Evolutionary conservation across 2,797 vertebrate genomes (phyloP).

Genomic region (Coregonus ussuriensis): DNA sequence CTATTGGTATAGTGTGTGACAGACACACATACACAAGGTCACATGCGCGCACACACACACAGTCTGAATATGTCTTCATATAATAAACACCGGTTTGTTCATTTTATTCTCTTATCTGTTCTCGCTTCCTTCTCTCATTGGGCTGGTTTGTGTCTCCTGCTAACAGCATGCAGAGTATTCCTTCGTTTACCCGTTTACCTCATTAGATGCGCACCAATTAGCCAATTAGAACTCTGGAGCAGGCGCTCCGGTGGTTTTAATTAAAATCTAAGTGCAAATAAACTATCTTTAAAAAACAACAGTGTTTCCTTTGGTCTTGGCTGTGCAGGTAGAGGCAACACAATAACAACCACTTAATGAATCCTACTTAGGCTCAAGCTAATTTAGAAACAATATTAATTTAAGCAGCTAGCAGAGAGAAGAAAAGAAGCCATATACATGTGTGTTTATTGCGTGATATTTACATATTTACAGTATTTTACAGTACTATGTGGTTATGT

Average conservation of each 20-base stretch:
- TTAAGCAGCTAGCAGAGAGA: neutral
- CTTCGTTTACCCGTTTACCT: slow-evolving; percentile 30
- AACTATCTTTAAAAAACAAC: slow-evolving; percentile 26
- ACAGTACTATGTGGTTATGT: slow-evolving; percentile 71
- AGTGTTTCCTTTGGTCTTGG: slow-evolving; percentile 4
- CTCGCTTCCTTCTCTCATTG: neutral
- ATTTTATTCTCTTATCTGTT: neutral
- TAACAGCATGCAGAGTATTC: neutral
- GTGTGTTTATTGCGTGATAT: slow-evolving; percentile 74
- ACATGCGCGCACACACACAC: neutral
- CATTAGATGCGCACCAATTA: slow-evolving; percentile 63
- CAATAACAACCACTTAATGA: slow-evolving; percentile 46
- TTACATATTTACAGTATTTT: slow-evolving; percentile 77
- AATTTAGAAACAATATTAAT: neutral
- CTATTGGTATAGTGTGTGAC: neutral
- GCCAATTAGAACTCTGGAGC: slow-evolving; percentile 54
- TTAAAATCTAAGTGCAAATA: slow-evolving; percentile 49
- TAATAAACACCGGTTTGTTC: too few relatives aligned
- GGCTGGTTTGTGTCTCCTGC: neutral
- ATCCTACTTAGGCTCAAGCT: neutral
- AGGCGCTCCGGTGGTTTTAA: slow-evolving; percentile 49
- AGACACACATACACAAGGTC: neutral
- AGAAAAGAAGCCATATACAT: slow-evolving; percentile 68
- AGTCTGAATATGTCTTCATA: too few relatives aligned
- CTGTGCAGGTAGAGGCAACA: slow-evolving; percentile 14